Evolutionary conservation across 1,140 invertebrate genomes (phyloP), one percentile per base, ranked within the genome.

Genomic region (Cherax destructor): DNA sequence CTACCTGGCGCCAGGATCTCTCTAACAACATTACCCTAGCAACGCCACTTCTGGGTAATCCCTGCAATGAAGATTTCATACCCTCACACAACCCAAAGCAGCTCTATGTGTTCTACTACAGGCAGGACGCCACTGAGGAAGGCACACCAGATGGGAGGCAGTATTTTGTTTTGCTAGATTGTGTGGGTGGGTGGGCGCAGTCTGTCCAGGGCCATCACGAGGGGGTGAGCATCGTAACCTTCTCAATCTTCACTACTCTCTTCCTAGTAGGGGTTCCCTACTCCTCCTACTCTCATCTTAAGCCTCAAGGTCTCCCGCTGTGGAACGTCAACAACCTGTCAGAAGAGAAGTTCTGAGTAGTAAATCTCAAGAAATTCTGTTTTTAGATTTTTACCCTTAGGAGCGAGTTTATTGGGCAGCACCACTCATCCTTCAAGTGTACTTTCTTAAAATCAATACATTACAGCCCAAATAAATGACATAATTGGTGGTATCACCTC

Each of bases 201-300:
- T 90, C 88, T n/a, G 88, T 85, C 10, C 88, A 90, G 41, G 88
- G 88, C 3, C 81, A 83, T 1, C 81, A 84, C 81, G 88, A 90
- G 56, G 88, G 88, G n/a, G 88, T 90, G 10, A 52, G 61, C 50
- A 69, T 84, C 18, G 24, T 90, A 9, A 74, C 24, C 4, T 30
- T 90, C 56, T 72, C 81, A n/a, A 11, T 41, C 18, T 49, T 78
- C 83, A 77, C 81, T 10, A 90, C 88, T 11, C 52, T 90, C 30
- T 78, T 77, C 69, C 24, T 77, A 13, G 88, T 90, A 50, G 88
- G 88, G 21, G 81, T 90, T 2, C 88, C 88, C 16, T 90, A 61
- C 74, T 90, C 88, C 13, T 65, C 80, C 52, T 90, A 90, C 47
- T 90, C 88, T 7, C n/a, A 78, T 30, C 81, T 90, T n/a, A 10